Conservation (phyloP, 1,140 invertebrate genomes). For the Lepidurus arcticus region DNA sequence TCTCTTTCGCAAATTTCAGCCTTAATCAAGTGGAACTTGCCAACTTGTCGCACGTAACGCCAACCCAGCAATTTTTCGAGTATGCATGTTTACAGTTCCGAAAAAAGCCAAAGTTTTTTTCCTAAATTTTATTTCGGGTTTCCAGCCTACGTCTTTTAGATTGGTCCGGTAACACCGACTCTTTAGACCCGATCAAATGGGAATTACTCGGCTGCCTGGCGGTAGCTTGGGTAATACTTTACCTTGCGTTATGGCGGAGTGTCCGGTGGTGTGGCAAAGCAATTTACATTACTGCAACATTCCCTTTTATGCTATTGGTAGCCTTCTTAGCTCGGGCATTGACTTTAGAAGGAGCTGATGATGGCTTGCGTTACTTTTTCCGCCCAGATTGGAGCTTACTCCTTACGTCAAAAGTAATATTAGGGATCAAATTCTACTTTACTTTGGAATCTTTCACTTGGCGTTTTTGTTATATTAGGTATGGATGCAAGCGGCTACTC, state of each 20-base stretch:
- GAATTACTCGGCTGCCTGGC: slow-evolving; percentile 61
- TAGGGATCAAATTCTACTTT: not conserved
- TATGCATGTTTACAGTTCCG: not conserved
- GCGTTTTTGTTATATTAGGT: slow-evolving; percentile 2
- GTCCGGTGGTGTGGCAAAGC: slow-evolving; percentile 62
- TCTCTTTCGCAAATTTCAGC: slow-evolving; percentile 14
- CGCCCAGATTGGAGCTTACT: slow-evolving; percentile 46
- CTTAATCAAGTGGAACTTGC: slow-evolving; percentile 17
- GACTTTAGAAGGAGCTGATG: slow-evolving; percentile 44
- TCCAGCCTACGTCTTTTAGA: slow-evolving; percentile 50
- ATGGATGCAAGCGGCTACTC: slow-evolving; percentile 29
- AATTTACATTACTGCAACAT: slow-evolving; percentile 50
- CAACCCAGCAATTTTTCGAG: slow-evolving; percentile 33
- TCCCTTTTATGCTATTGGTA: slow-evolving; percentile 48
- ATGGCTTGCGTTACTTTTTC: slow-evolving; percentile 48
- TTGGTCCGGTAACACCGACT: slow-evolving; percentile 54
- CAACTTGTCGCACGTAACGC: slow-evolving; percentile 23
- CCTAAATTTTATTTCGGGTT: not conserved
- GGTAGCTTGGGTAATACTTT: slow-evolving; percentile 63
- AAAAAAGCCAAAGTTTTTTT: not conserved
- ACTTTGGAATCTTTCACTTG: not conserved
- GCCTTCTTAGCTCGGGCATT: slow-evolving; percentile 47
- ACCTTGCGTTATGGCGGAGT: slow-evolving; percentile 62
- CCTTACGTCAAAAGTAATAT: slow-evolving; percentile 42
- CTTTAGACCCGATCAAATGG: slow-evolving; percentile 61